Evolutionary conservation across 2,113 vertebrate species (phyloP), one percentile per base, ranked within the genome.

Genomic region (Telmatochromis sp.): DNA sequence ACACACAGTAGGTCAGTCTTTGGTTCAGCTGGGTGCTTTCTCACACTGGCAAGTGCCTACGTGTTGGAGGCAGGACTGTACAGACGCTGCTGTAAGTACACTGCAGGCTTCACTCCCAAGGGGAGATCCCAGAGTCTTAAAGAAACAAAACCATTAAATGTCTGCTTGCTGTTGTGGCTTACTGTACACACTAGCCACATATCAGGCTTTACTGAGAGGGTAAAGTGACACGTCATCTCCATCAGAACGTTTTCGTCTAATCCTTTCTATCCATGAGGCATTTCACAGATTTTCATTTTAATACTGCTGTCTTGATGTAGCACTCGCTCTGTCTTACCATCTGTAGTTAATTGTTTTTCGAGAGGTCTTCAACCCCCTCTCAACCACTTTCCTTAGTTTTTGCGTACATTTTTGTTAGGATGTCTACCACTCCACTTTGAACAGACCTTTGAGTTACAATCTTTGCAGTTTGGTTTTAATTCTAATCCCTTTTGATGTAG

Each of bases 1-100:
- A 92, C 94, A 91, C 93, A 96, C 94, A 96, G 92, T 92, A 90
- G 91, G 91, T 88, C 92, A 94, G 95, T 95, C 94, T 95, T 95
- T 89, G 53, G 87, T 94, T 94, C 93, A 93, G 93, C 92, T 95
- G 94, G 86, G 83, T 73, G 71, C 83, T 88, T 95, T 96, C 92
- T 94, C 90, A 94, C 92, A 94, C 92, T 91, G 92, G 92, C 93
- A 92, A 91, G 84, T 82, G 92, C 90, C 73, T 89, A 78, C 94
- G 94, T 92, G 91, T 92, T 89, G 88, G 93, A 94, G 94, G 94
- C 88, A 80, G 65, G 83, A 86, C 85, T 79, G 86, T 89, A 83
- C 86, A 91, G 79, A 83, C 33, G 26, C 81, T 89, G 92, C 94
- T 94, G 85, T 92, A 94, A 89, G 85, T 83, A 86, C 87, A 90